Evolutionary conservation across 2,797 vertebrate genomes (phyloP), one percentile per base, ranked within the genome.

Genomic region (Scomberomorus guttatus): DNA sequence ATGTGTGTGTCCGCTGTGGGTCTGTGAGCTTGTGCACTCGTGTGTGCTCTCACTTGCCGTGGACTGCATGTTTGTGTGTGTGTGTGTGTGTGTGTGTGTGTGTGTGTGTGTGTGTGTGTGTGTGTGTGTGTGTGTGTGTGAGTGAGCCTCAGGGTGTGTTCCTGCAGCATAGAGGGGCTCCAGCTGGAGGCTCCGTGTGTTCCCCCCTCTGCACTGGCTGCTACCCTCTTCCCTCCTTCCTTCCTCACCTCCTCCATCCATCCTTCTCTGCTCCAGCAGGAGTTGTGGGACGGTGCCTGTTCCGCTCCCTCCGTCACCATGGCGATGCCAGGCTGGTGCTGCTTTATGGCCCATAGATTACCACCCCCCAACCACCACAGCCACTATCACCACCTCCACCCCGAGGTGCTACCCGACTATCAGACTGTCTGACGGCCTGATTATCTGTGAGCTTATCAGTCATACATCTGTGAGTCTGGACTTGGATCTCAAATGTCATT

Each of bases 121-220:
- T 68, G 74, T 22, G 55, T 24, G 50, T 65, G 70, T 74, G 60
- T 61, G 74, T 68, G 46, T 69, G 57, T 77, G 71, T 48, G 69
- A 52, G 69, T 32, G 68, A 51, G 79, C 82, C 79, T 76, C 29
- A 10, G 84, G 77, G 71, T 59, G 55, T 69, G 22, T 81, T 92
- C 79, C 80, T 83, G 62, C 75, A 86, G 73, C 86, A 77, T 81
- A 87, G 64, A 89, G 87, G 77, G 79, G 37, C 79, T 88, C 88
- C 85, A 92, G 89, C 88, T 91, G 89, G 87, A 90, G 69, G 69
- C 65, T 75, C 64, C 1, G 27, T 77, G 79, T 83, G 63, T 54
- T 52, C 46, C 73, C 77, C 64, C 24, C 46, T 50, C 62, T 75
- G 22, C 62, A 62, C 63, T 78, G 46, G 72, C 79, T 83, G 63